phyloP scores from a whole-genome alignment of 2,797 vertebrate species.

The Brachymystax lenok region DNA sequence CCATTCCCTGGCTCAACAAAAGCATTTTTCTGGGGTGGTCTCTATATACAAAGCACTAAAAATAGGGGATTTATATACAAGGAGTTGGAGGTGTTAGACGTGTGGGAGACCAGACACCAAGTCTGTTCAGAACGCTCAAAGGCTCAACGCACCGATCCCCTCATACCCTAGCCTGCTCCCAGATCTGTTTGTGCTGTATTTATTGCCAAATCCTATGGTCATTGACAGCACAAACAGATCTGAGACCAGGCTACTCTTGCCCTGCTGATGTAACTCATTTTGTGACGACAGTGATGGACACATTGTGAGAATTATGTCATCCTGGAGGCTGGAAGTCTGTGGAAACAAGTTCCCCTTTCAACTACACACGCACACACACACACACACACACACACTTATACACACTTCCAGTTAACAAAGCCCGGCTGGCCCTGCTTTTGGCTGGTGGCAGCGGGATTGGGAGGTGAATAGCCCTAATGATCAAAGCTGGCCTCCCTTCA shows the following conservation, averaged over 20 bases:
- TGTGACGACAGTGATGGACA: constrained; percentile 16
- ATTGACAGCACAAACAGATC: background rate
- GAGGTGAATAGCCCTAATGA: constrained; percentile 14
- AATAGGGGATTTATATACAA: constrained; percentile 23
- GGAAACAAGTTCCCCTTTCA: background rate
- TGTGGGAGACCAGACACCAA: constrained; percentile 4
- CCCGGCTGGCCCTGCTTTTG: constrained; percentile 64
- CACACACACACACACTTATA: constrained; percentile 49
- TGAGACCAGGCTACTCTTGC: background rate
- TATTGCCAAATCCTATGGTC: background rate
- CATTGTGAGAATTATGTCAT: constrained; percentile 62
- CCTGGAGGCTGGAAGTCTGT: constrained; percentile 45
- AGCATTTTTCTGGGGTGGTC: constrained; percentile 34
- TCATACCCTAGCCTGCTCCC: background rate
- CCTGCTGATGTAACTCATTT: constrained; percentile 14
- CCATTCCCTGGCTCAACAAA: constrained; percentile 15
- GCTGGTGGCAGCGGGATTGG: constrained; percentile 50
- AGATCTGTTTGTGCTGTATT: background rate
- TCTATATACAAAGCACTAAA: constrained; percentile 33
- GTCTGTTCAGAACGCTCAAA: constrained; percentile 1
- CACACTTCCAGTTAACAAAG: constrained; percentile 70
- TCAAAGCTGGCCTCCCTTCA: constrained; percentile 9
- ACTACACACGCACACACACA: constrained; percentile 35
- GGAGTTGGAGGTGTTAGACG: constrained; percentile 12
- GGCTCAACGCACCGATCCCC: background rate